Evolutionary conservation across 2,797 vertebrate species (phyloP), one percentile per base, ranked within the genome.

Genomic region (Erpetoichthys calabaricus): DNA sequence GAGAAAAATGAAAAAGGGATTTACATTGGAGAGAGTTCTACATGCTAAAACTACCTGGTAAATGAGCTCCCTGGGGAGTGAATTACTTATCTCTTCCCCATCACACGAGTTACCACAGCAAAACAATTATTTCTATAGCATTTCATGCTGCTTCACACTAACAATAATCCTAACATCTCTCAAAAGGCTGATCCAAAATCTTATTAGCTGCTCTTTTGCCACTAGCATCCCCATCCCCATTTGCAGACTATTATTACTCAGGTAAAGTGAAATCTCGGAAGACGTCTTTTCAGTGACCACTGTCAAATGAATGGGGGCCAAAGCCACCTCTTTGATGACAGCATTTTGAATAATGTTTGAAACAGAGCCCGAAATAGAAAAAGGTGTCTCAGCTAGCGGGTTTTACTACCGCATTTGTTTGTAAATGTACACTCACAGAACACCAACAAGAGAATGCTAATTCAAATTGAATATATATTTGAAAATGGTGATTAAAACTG

Each of bases 131-230:
- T 75, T 80, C 62, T 70, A 68, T 64, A 65, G 72, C 74, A 83
- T 78, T 79, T 79, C 65, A 65, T 72, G 70, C 68, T 72, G 67
- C 66, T 59, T 63, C 73, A 82, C 82, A 72, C 76, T 73, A 74
- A 69, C 72, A 70, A 69, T 84, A 83, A 86, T 86, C 78, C 76
- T 80, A 74, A 69, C 70, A 77, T 75, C 78, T 68, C 81, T 56
- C 70, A 57, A 70, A 70, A 65, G 76, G 71, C 74, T 74, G 67
- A 85, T 74, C 65, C 58, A 76, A 75, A 85, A 78, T 68, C 57
- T 55, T 62, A 66, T 71, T 75, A 57, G 7, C 71, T 73, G 74
- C 75, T 79, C 60, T 54, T 70, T 64, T 73, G 75, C 79, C 79
- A 82, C 73, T 72, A 69, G 67, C 74, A 60, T 73, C 65, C 72